These are phyloP conservation scores for Lamprotornis superbus DNA, from an alignment of 2,113 vertebrate species.

Conservation along the genomic window DNA sequence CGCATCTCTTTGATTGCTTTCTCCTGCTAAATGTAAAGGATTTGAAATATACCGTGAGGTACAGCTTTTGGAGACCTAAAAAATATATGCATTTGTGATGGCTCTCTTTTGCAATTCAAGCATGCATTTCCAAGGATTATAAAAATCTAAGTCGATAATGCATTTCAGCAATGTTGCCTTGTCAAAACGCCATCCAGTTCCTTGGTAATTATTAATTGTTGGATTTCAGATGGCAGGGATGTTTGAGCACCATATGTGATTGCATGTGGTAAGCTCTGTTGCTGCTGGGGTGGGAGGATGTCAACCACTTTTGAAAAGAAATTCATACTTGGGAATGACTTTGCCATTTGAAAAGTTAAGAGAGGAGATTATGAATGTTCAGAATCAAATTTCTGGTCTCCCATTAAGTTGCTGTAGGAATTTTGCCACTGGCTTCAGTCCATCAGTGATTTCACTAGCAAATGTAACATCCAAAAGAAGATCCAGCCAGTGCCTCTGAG, in stretches of 20 bases:
- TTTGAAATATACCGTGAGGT: neutral
- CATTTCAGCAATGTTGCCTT: neutral
- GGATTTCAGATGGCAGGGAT: neutral
- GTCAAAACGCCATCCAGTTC: neutral
- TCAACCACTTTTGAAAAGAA: neutral
- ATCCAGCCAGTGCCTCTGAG: neutral
- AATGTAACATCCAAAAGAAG: neutral
- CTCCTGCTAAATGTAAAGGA: neutral
- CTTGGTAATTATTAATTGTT: neutral
- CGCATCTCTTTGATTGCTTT: neutral
- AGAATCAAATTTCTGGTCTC: neutral
- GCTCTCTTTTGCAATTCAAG: fast-evolving
- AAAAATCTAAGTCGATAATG: neutral
- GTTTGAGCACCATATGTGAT: neutral
- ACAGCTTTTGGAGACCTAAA: neutral
- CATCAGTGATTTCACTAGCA: neutral
- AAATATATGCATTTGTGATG: neutral
- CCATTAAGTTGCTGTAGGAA: neutral
- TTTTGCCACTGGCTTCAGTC: neutral
- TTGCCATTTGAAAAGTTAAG: neutral
- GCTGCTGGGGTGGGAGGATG: neutral
- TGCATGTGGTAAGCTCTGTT: neutral
- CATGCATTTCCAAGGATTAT: neutral
- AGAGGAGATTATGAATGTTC: neutral
- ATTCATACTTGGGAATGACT: neutral